Conservation (phyloP, 2,888 invertebrate species). For the Herminia tarsipennalis region DNA sequence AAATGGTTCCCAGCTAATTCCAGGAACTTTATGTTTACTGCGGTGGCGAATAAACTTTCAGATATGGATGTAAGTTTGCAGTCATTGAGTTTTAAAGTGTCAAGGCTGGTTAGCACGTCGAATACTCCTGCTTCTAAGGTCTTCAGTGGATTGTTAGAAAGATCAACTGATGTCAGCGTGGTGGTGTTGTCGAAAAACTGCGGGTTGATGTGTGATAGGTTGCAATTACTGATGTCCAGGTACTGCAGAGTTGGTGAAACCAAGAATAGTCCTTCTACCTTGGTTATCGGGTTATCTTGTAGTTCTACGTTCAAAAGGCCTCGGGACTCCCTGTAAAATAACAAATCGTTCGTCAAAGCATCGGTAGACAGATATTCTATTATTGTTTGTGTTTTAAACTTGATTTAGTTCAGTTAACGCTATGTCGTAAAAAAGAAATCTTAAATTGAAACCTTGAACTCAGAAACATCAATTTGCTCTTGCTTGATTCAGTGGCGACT, state of each 20-base stretch:
- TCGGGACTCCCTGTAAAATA: slow-evolving; percentile 86
- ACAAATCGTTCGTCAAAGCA: no score
- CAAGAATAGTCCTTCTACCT: slow-evolving; percentile 88
- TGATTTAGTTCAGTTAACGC: slow-evolving; percentile 2
- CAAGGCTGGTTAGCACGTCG: slow-evolving; percentile 87
- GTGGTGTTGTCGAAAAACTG: slow-evolving; percentile 89
- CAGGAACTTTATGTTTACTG: slow-evolving; percentile 87
- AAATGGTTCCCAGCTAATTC: slow-evolving; percentile 87
- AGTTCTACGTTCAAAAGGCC: slow-evolving; percentile 89
- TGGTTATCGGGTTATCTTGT: slow-evolving; percentile 87
- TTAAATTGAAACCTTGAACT: slow-evolving; percentile 5
- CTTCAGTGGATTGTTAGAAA: slow-evolving; percentile 88
- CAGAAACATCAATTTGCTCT: background rate
- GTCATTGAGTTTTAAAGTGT: slow-evolving; percentile 87
- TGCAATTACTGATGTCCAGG: slow-evolving; percentile 88
- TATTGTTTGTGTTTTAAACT: no score
- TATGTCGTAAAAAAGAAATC: slow-evolving; percentile 3
- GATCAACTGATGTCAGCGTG: slow-evolving; percentile 88
- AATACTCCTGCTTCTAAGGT: slow-evolving; percentile 86
- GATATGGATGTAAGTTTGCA: slow-evolving; percentile 87
- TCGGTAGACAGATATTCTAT: no score
- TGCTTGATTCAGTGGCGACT: background rate
- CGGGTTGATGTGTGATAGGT: slow-evolving; percentile 84
- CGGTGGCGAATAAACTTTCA: slow-evolving; percentile 83
- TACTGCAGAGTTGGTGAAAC: slow-evolving; percentile 88